Evolutionary conservation across 2,888 invertebrate species (phyloP).

Genomic region (Bursaphelenchus okinawaensis): DNA sequence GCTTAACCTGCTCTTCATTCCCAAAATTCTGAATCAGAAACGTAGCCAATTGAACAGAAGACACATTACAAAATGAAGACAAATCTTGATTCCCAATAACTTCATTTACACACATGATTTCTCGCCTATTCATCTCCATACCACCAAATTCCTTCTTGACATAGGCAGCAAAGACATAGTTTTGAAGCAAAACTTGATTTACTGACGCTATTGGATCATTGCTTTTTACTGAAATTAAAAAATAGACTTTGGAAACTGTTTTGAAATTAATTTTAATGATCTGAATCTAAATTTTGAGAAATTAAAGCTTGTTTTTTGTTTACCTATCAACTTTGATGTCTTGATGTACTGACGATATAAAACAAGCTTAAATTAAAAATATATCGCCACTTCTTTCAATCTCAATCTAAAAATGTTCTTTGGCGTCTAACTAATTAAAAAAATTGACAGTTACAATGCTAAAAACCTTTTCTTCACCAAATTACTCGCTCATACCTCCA

Average conservation of each 20-base stretch:
- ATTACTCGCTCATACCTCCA: no score
- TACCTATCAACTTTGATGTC: no score
- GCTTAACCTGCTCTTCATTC: slow-evolving; percentile 28
- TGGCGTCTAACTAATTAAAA: no score
- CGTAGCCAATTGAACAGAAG: slow-evolving; percentile 3
- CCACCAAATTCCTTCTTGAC: slow-evolving; percentile 49
- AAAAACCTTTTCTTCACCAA: no score
- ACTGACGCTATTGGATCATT: slow-evolving; percentile 30
- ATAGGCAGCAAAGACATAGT: slow-evolving; percentile 33
- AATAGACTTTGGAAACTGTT: background rate
- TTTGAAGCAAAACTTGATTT: slow-evolving; percentile 32
- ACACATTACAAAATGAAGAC: slow-evolving; percentile 15
- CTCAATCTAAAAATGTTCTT: no score
- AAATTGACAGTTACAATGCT: no score
- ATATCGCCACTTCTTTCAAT: no score
- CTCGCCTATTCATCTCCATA: slow-evolving; percentile 47
- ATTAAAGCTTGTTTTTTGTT: no score
- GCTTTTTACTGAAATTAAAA: slow-evolving; percentile 15
- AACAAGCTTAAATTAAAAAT: no score
- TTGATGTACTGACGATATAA: no score
- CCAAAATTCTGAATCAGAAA: slow-evolving; percentile 7
- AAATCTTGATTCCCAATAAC: slow-evolving; percentile 23
- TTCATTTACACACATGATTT: slow-evolving; percentile 44
- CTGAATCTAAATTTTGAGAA: background rate
- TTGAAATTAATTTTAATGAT: background rate